Conservation (phyloP, 2,113 vertebrate genomes). For the Caranx ignobilis region DNA sequence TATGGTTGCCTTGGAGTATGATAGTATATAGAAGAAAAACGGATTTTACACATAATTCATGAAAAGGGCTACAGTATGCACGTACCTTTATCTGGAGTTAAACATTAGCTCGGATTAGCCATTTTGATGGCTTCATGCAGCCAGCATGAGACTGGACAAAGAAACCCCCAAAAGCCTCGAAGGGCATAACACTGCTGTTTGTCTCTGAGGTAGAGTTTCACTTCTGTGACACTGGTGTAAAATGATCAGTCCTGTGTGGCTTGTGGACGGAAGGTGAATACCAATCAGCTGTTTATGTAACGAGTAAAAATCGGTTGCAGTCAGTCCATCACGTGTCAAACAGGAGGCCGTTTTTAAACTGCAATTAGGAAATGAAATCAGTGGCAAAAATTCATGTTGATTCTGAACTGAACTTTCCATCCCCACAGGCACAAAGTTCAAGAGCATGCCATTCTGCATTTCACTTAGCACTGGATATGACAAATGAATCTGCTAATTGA, state of each 20-base stretch:
- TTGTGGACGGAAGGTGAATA: too few species aligned
- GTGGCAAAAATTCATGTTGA: neutral
- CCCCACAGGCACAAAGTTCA: neutral
- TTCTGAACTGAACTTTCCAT: neutral
- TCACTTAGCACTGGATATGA: neutral
- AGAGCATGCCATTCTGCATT: neutral
- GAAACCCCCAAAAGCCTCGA: conserved; percentile 5
- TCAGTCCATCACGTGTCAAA: neutral
- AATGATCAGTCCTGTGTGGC: too few species aligned
- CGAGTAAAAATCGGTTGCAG: neutral
- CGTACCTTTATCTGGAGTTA: neutral
- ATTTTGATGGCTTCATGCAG: neutral
- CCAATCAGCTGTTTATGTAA: neutral
- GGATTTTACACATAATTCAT: neutral
- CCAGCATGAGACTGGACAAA: neutral
- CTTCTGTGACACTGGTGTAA: too few species aligned
- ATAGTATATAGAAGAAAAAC: neutral
- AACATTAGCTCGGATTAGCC: neutral
- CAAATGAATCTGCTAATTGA: neutral
- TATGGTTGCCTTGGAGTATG: neutral
- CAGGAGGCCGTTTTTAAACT: neutral
- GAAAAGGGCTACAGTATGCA: neutral
- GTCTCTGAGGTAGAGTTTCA: neutral
- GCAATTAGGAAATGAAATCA: neutral
- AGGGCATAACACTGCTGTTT: neutral